Conservation (phyloP, 2,113 vertebrate species). For the Clarias macrocephalus region DNA sequence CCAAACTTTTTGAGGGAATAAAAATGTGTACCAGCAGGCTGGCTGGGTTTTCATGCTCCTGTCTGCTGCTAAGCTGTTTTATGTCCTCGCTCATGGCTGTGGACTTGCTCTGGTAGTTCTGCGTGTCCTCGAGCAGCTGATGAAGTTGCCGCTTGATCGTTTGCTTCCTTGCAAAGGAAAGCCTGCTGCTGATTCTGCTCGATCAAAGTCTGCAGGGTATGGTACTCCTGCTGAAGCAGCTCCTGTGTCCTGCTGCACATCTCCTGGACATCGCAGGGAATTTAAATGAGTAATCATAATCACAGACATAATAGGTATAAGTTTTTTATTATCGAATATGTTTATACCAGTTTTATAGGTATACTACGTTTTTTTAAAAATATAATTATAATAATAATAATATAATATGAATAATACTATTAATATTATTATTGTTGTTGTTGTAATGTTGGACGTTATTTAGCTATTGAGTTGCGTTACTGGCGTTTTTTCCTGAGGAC, state of each 20-base stretch:
- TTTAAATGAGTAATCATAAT: background rate
- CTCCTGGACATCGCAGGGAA: background rate
- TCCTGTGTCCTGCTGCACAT: background rate
- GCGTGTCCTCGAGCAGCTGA: too few species aligned
- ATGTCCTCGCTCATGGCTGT: too few species aligned
- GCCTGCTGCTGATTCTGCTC: too few species aligned
- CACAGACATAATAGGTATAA: background rate
- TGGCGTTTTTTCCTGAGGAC: background rate
- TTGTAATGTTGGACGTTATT: background rate
- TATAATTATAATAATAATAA: too few species aligned
- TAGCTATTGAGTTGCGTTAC: background rate
- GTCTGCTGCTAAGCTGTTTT: too few species aligned
- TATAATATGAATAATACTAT: too few species aligned
- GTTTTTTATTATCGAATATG: too few species aligned
- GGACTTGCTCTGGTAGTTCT: too few species aligned
- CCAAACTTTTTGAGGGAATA: background rate
- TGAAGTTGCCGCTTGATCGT: too few species aligned
- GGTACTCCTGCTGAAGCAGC: constrained; percentile 13
- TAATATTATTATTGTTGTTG: too few species aligned
- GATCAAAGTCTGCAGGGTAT: background rate
- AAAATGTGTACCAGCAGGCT: constrained; percentile 28
- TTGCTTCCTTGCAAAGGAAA: too few species aligned
- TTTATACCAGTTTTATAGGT: too few species aligned
- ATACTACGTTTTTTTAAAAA: background rate
- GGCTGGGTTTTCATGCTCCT: background rate